Evolutionary conservation across 2,113 vertebrate species (phyloP), one percentile per base, ranked within the genome.

Genomic region (Eonycteris spelaea): DNA sequence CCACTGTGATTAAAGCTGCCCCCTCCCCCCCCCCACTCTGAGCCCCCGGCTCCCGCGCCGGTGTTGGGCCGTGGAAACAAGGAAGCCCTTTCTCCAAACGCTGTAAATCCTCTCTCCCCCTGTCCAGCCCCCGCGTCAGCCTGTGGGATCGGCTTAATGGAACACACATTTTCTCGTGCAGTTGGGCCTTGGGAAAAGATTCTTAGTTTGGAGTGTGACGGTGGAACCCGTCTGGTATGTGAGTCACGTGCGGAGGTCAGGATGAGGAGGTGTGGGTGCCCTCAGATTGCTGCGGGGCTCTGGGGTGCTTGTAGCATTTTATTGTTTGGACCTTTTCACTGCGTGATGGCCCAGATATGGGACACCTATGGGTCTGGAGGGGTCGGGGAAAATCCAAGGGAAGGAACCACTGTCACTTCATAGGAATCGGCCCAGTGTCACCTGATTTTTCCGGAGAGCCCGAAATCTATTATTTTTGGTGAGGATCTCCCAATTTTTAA

Each of bases 1-100:
- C 68, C 61, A 40, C 91, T 85, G 28, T 26, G 80, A 53, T 71
- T 87, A 82, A 30, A 92, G 88, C 35, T 75, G 88, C 30, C 65
- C 33, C 22, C 79, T 51, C 74, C 55, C 30, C 59, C 87, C 92
- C 84, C n/a, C 8, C 80, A 38, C 74, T 51, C 21, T 5, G 1
- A 35, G 26, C 21, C 26, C 73, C 10, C 71, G 13, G 7, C n/a
- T 48, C n/a, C 14, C 2, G 35, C 55, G 28, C 55, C 67, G 28
- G 38, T 48, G 84, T 14, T 59, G 10, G 53, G 11, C 38, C 43
- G 21, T 9, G n/a, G 80, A 57, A 89, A 86, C 92, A 71, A 13
- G 1, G 1, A 40, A n/a, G 38, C 40, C 78, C 35, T 93, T 70
- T 88, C 35, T 86, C 61, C 51, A 61, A 83, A 94, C 77, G 9